A percentile compares a stretch with the other conserved stretches of the same genome.
Evolutionary conservation across 2,113 vertebrate species (phyloP).

Genomic region (Amblyopsis rosae): DNA sequence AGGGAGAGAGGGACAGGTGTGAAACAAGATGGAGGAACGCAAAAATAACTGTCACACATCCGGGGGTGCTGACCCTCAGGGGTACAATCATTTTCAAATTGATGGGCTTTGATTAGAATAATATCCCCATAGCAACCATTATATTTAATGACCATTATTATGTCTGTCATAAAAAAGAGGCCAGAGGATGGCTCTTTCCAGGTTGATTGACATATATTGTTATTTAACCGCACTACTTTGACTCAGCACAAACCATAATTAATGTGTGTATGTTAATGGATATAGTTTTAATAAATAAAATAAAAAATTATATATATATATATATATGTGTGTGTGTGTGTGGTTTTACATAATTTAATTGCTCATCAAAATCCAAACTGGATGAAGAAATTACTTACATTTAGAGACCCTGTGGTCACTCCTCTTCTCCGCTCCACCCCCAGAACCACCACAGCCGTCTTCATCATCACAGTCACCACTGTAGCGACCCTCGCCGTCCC

Average conservation of each 20-base stretch:
- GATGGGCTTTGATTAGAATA: slow-evolving; percentile 68
- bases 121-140: slow-evolving; percentile 66
- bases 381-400: slow-evolving; percentile 74
- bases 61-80: slow-evolving; percentile 50
- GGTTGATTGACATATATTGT: slow-evolving; percentile 44
- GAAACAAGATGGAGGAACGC: slow-evolving; percentile 48
- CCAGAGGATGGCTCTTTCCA: slow-evolving; percentile 27
- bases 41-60: slow-evolving; percentile 46
- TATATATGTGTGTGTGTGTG: neutral
- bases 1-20: slow-evolving; percentile 25
- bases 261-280: neutral
- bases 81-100: slow-evolving; percentile 66
- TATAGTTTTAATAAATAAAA: no score
- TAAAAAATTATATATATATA: neutral
- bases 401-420: slow-evolving; percentile 69
- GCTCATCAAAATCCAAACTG: no score
- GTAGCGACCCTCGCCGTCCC: slow-evolving; percentile 67
- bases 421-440: slow-evolving; percentile 75
- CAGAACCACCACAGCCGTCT: slow-evolving; percentile 83
- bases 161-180: slow-evolving; percentile 54
- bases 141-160: slow-evolving; percentile 64
- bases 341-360: no score
- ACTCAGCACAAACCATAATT: neutral
- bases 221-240: slow-evolving; percentile 1
- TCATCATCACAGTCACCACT: slow-evolving; percentile 91